Percentiles rank a stretch among this genome's conserved stretches.
These are phyloP conservation scores for Nebria brevicollis DNA, from an alignment of 2,888 invertebrate genomes.

Conservation along the genomic window DNA sequence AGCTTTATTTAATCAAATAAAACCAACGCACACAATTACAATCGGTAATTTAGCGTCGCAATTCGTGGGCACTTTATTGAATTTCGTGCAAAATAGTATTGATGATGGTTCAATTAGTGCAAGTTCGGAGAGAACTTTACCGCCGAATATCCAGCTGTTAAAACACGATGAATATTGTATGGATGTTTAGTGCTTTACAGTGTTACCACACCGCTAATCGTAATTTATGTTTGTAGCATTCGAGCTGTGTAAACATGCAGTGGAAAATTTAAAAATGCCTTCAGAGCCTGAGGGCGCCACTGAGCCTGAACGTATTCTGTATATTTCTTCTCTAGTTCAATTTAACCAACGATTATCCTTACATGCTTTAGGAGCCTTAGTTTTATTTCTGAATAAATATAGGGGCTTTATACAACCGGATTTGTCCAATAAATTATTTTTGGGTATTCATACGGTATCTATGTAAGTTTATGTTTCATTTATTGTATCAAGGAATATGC, in stretches of 20 bases:
- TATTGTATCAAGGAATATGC: not conserved
- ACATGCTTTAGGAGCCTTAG: slow-evolving; percentile 76
- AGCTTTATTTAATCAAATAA: slow-evolving; percentile 69
- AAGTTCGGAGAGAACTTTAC: slow-evolving; percentile 55
- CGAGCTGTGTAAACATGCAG: slow-evolving; percentile 32
- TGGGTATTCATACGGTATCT: slow-evolving; percentile 69
- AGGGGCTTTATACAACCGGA: slow-evolving; percentile 68
- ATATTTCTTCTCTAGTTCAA: slow-evolving; percentile 72
- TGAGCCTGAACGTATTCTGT: slow-evolving; percentile 68
- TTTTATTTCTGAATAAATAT: slow-evolving; percentile 76
- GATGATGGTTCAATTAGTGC: slow-evolving; percentile 51
- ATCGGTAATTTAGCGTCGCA: slow-evolving; percentile 66
- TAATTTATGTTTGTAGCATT: slow-evolving; percentile 32
- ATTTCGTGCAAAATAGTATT: slow-evolving; percentile 50
- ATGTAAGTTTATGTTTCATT: slow-evolving; percentile 65
- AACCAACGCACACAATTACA: slow-evolving; percentile 68
- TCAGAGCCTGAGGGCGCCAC: slow-evolving; percentile 65
- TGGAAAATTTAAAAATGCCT: slow-evolving; percentile 50
- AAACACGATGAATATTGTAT: slow-evolving; percentile 71
- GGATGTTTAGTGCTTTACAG: not conserved
- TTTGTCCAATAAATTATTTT: slow-evolving; percentile 62
- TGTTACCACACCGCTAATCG: not conserved
- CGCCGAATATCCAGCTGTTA: slow-evolving; percentile 67
- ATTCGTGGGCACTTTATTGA: slow-evolving; percentile 61
- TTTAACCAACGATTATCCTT: slow-evolving; percentile 72